Evolutionary conservation across 2,113 vertebrate genomes (phyloP).

Genomic region (Amazona guildingii): DNA sequence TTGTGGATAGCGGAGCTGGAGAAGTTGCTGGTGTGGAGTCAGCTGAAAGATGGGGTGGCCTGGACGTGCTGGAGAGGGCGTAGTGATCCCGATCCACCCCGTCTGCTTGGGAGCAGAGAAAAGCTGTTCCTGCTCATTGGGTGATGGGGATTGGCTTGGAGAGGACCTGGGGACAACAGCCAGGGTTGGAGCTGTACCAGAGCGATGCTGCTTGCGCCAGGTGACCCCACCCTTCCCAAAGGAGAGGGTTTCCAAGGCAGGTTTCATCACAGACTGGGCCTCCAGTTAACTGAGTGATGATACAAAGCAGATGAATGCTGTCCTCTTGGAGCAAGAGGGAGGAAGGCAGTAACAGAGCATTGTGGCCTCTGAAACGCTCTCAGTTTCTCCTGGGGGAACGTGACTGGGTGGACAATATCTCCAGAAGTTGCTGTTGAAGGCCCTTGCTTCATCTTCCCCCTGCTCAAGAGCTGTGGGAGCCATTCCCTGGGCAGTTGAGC

Average conservation of each 20-base stretch:
- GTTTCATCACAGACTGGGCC: constrained; percentile 8
- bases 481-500: rapidly evolving
- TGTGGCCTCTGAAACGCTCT: neutral
- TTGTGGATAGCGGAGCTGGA: neutral
- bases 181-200: neutral
- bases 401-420: neutral
- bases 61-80: neutral
- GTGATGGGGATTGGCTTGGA: neutral
- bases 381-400: neutral
- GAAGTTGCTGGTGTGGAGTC: neutral
- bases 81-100: neutral
- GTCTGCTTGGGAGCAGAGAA: neutral
- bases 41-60: neutral
- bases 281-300: neutral
- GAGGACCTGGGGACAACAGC: neutral
- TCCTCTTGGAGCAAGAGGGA: neutral
- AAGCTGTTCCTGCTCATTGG: neutral
- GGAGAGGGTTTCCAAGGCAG: constrained; percentile 37
- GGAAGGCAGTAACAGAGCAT: neutral
- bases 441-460: neutral
- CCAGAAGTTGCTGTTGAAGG: neutral
- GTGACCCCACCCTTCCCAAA: constrained; percentile 15
- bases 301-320: neutral
- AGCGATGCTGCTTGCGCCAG: neutral
- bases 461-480: neutral